Base-by-base conservation (phyloP, 2,888 invertebrate species). In the Drosophila stalkeri region DNA sequence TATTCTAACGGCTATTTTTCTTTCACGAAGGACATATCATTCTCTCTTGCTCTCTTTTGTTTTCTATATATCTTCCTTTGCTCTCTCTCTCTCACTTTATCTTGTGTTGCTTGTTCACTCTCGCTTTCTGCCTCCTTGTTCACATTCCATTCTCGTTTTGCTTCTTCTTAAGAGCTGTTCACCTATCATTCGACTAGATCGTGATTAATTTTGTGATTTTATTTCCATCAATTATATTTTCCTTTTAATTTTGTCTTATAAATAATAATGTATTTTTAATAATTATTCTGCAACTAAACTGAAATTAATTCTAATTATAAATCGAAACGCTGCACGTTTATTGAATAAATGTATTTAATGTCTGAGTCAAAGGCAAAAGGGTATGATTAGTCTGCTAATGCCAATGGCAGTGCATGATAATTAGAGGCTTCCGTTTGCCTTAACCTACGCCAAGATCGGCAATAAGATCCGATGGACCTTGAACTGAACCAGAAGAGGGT, bases 371-470 rank as follows among this genome's bases (percentile, higher is more conserved):
- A 11, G 16, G 2, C 8, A 35, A 57, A 57, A 52, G 46, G 20
- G 9, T 75, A 23, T 52, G 47, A 59, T 62, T 57, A 57, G 35
- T 46, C 37, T 8, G 54, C 27, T 20, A 51, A n/a, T n/a, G 49
- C 18, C 46, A 16, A 16, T 27, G 16, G 39, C 33, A 39, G 4
- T 20, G 8, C 44, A 44, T 20, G 31, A 11, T 37, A 57, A 62
- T 57, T 62, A 20, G n/a, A 44, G n/a, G 33, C 7, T 23, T 14
- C 2, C 20, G 39, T 18, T 9, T 54, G 68, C 41, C 73, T 59
- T 74, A 63, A 66, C 73, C 62, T 73, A 62, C 8, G 57, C 33
- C 62, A 73, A 62, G 52, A 63, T 14, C 6, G 37, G 16, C 37
- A 16, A 16, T 16, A 37, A 37, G 37, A 37, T 6, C 37, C 31